Evolutionary conservation across 2,113 vertebrate genomes (phyloP).

Genomic region (Orycteropus afer): DNA sequence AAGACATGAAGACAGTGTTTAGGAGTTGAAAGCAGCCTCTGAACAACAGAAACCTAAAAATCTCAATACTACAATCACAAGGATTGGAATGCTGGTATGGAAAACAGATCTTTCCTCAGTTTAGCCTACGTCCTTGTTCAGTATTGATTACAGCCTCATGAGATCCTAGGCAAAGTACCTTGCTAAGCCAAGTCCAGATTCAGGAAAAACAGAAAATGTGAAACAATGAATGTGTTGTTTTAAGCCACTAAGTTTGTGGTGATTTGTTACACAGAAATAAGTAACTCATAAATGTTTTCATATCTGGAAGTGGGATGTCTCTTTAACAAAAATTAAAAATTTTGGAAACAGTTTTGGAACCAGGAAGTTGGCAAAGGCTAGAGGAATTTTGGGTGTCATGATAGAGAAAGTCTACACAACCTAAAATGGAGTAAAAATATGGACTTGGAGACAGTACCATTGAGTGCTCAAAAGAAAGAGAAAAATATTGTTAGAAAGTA

Average conservation of each 20-base stretch:
- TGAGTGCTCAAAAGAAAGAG: not conserved
- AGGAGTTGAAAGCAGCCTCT: not conserved
- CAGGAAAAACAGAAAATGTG: not conserved
- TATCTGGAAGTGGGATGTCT: not conserved
- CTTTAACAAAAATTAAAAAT: not conserved
- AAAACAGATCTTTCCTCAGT: not conserved
- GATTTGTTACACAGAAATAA: not conserved
- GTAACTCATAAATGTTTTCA: not conserved
- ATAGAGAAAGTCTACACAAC: not conserved
- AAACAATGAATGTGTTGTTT: not conserved
- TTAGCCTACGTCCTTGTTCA: not conserved
- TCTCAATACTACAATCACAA: not conserved
- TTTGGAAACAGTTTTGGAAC: not conserved
- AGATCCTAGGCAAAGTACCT: not conserved
- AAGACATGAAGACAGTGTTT: not conserved
- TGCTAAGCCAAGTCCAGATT: not conserved
- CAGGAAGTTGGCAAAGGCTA: not conserved
- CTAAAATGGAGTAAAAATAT: not conserved
- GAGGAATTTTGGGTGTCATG: not conserved
- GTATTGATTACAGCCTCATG: not conserved
- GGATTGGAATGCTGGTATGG: not conserved
- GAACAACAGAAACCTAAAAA: not conserved
- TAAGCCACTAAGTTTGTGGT: not conserved
- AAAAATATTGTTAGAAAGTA: not conserved
- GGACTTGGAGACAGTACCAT: not conserved